These are phyloP conservation scores for Agonopterix subpropinquella DNA, from an alignment of 2,888 invertebrate species.

Conservation along the genomic window DNA sequence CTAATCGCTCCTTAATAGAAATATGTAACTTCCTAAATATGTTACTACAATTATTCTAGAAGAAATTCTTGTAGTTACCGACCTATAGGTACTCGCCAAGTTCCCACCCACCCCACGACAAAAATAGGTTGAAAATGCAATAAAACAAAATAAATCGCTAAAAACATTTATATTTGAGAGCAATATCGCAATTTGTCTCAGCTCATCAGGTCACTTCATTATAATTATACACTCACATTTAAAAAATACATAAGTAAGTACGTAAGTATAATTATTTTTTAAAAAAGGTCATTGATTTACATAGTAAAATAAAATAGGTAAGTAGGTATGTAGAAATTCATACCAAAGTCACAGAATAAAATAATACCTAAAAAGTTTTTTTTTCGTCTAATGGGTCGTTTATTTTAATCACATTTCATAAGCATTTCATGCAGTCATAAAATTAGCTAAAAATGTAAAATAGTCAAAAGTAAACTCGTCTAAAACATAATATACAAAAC, in stretches of 20 bases:
- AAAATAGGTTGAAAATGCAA: no score
- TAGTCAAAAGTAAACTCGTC: not conserved
- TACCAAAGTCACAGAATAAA: not conserved
- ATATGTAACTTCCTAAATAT: no score
- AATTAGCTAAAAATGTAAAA: not conserved
- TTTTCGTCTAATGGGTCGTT: no score
- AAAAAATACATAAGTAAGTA: slow-evolving; percentile 2
- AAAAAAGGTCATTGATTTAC: no score
- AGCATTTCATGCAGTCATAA: not conserved
- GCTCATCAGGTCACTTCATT: slow-evolving; percentile 64
- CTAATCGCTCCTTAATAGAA: no score
- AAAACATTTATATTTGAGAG: slow-evolving; percentile 49
- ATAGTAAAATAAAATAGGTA: not conserved
- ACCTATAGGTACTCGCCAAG: no score
- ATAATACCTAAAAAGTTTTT: not conserved
- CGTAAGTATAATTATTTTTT: no score
- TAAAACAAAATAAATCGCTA: no score
- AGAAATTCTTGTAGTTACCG: no score
- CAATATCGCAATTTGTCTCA: slow-evolving; percentile 39
- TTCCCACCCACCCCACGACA: no score
- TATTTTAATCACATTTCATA: no score
- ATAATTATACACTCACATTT: slow-evolving; percentile 39
- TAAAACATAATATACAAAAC: slow-evolving; percentile 5
- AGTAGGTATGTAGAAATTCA: not conserved
- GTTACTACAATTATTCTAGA: no score